Evolutionary conservation across 2,797 vertebrate species (phyloP).

Genomic region (Coccyzus lansbergi): DNA sequence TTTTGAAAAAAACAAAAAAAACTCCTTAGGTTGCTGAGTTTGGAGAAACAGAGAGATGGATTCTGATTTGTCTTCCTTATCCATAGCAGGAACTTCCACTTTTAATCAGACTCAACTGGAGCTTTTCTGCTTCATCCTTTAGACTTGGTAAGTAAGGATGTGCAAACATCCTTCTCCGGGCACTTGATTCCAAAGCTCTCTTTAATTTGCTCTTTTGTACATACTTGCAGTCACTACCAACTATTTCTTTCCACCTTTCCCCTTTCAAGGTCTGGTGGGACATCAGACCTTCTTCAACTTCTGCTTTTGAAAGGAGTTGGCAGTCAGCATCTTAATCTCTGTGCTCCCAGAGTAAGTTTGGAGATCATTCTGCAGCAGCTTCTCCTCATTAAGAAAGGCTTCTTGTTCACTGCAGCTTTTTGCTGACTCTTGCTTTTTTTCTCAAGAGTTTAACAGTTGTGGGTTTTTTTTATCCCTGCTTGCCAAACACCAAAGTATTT

Average conservation of each 20-base stretch:
- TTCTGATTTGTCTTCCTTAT: neutral
- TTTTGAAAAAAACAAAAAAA: neutral
- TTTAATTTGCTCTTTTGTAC: neutral
- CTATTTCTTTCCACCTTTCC: neutral
- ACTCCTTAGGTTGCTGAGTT: neutral
- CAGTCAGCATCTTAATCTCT: neutral
- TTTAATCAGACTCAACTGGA: neutral
- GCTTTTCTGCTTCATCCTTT: neutral
- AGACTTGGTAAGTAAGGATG: neutral
- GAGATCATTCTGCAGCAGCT: neutral
- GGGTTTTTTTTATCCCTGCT: neutral
- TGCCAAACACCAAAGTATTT: slow-evolving; percentile 30
- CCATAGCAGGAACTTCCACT: neutral
- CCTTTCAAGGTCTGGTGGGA: neutral
- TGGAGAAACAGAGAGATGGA: neutral
- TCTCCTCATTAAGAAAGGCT: neutral
- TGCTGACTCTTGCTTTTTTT: slow-evolving; percentile 13
- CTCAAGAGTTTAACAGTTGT: neutral
- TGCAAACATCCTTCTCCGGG: neutral
- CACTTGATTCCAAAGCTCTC: neutral
- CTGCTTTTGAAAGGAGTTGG: neutral
- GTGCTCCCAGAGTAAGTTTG: neutral
- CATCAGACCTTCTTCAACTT: neutral
- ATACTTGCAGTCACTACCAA: neutral
- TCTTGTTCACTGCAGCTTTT: neutral